A percentile compares a stretch with the other conserved stretches of the same genome.
These are phyloP conservation scores for Gnathonemus longibarbis DNA, from an alignment of 2,113 vertebrate genomes.

Conservation along the genomic window DNA sequence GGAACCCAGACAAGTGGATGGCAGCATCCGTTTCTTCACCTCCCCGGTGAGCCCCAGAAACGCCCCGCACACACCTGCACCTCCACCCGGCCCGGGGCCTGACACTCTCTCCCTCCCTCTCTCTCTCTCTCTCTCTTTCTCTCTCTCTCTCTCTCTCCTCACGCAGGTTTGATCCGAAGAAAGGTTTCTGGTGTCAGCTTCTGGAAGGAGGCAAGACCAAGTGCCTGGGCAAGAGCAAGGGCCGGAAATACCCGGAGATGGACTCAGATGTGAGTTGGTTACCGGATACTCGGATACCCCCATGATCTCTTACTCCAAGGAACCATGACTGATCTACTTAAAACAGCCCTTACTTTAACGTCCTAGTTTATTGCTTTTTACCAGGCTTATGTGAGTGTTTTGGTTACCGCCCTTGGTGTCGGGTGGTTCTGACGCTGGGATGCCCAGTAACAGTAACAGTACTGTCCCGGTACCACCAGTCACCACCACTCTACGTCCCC, in stretches of 20 bases:
- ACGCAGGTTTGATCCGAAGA: conserved; percentile 88
- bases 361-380: neutral
- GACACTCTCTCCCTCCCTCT: neutral
- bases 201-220: conserved; percentile 90
- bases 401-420: neutral
- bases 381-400: neutral
- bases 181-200: conserved; percentile 97
- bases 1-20: conserved; percentile 8
- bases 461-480: neutral
- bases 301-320: neutral
- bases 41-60: neutral
- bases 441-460: neutral
- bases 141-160: neutral
- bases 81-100: neutral
- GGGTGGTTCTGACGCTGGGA: neutral
- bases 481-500: neutral
- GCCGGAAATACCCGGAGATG: conserved; percentile 91
- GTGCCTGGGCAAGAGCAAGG: conserved; percentile 96
- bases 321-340: neutral
- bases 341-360: neutral
- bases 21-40: conserved; percentile 13
- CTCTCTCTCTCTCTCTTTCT: neutral
- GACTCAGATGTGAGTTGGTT: conserved; percentile 71
- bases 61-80: neutral
- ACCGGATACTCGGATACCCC: neutral